These are phyloP conservation scores for Sus cebifrons DNA, from an alignment of 2,797 vertebrate species.

Conservation along the genomic window DNA sequence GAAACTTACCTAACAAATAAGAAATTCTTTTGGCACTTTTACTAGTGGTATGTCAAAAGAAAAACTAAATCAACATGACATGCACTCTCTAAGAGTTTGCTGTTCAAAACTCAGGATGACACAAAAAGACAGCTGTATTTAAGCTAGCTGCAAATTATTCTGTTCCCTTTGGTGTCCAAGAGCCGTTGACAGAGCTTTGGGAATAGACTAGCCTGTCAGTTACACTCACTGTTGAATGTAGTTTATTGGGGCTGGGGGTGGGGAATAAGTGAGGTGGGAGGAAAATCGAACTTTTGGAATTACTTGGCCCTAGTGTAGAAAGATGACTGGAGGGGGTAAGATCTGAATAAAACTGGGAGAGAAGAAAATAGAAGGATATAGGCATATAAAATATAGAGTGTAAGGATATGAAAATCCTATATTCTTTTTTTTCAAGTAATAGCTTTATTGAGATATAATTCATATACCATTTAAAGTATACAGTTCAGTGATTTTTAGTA, in stretches of 20 bases:
- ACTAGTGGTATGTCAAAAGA: neutral
- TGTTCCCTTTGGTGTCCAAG: neutral
- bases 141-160: neutral
- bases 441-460: neutral
- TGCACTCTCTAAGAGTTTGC: neutral
- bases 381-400: neutral
- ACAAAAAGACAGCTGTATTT: neutral
- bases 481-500: neutral
- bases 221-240: neutral
- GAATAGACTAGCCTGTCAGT: constrained; percentile 12
- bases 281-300: neutral
- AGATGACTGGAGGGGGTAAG: neutral
- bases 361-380: neutral
- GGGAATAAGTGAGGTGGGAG: neutral
- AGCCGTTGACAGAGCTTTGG: constrained; percentile 13
- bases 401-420: neutral
- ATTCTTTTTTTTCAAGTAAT: neutral
- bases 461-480: neutral
- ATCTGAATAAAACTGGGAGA: neutral
- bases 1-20: constrained; percentile 22
- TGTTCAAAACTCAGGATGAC: neutral
- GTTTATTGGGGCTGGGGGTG: neutral
- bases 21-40: constrained; percentile 15
- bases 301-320: neutral
- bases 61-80: neutral